Conservation (phyloP, 2,797 vertebrate species). For the Microtus agrestis region DNA sequence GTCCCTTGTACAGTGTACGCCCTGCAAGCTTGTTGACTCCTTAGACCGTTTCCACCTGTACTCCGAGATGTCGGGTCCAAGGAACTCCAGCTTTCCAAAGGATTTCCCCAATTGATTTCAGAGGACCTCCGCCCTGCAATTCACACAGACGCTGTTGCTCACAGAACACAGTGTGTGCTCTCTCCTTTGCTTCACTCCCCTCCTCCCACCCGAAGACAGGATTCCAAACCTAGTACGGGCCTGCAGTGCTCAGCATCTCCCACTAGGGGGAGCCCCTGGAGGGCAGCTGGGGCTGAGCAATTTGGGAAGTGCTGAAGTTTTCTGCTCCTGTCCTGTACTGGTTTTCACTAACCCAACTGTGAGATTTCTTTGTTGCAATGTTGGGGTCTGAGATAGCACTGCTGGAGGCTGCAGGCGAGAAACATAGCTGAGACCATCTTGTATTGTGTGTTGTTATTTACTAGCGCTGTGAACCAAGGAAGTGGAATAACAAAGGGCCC, state of each 20-base stretch:
- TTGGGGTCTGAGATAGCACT: slow-evolving; percentile 67
- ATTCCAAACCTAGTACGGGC: slow-evolving; percentile 7
- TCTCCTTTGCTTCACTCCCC: not conserved
- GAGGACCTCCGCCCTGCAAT: not conserved
- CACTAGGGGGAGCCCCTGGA: slow-evolving; percentile 83
- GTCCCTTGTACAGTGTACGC: not conserved
- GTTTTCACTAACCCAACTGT: slow-evolving; percentile 69
- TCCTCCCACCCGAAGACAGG: not conserved
- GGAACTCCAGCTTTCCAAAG: not conserved
- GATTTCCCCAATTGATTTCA: not conserved
- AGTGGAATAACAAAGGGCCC: slow-evolving; percentile 61
- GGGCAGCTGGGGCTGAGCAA: slow-evolving; percentile 70
- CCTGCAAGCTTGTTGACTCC: not conserved
- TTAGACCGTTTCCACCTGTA: not conserved
- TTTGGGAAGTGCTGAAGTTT: slow-evolving; percentile 79
- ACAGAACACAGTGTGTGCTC: not conserved
- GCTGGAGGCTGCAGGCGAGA: slow-evolving; percentile 61
- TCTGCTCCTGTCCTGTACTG: slow-evolving; percentile 71
- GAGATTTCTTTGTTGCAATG: slow-evolving; percentile 81
- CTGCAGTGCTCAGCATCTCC: slow-evolving; percentile 64
- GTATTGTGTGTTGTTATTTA: slow-evolving; percentile 48
- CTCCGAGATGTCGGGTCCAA: not conserved
- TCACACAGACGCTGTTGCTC: not conserved
- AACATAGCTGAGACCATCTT: not conserved
- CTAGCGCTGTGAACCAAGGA: slow-evolving; percentile 26